Base-by-base conservation (phyloP, 2,797 vertebrate species). In the Cetoscarus ocellatus region DNA sequence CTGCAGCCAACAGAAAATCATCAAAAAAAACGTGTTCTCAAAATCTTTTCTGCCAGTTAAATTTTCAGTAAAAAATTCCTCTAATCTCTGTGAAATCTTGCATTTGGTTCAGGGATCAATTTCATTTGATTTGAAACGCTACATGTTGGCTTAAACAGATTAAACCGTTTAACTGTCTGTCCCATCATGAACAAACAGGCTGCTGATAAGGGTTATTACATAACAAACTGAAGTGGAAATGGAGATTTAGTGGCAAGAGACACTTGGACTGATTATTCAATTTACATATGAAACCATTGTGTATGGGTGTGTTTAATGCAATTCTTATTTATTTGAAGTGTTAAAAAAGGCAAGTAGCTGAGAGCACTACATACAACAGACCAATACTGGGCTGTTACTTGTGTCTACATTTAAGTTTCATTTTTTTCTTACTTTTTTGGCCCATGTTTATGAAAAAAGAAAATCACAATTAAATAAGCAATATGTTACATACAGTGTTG, bases 201-300 rank as follows among this genome's bases (percentile, higher is more conserved):
- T 5, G 55, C 68, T 79, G 80, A 88, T 86, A 91, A 86, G 62
- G 50, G 57, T 35, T 68, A 66, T 84, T 88, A 90, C 44, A 51
- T 38, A 18, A 67, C 8, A 0, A 14, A 38, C 14, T 73, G 56
- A 70, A 43, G 0, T 36, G 3, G 39, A 19, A 12, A 45, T 47
- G 12, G 12, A 40, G 9, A 14, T 6, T 6, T 51, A 44, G 4
- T 0, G 12, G 10, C 18, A 57, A n/a, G 70, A 27, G 12, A 50
- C 50, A 54, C n/a, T 9, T 1, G 1, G 2, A 14, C 38, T 0
- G 0, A 17, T 53, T 11, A 47, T 52, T 27, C 39, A 51, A 44
- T 43, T 10, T 35, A 5, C 36, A 40, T 6, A 15, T 39, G 0
- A 44, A 59, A 53, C 34, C 8, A 53, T 18, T 19, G 9, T 13